Evolutionary conservation across 2,888 invertebrate species (phyloP), one percentile per base, ranked within the genome.

Genomic region (Tiliacea citrago): DNA sequence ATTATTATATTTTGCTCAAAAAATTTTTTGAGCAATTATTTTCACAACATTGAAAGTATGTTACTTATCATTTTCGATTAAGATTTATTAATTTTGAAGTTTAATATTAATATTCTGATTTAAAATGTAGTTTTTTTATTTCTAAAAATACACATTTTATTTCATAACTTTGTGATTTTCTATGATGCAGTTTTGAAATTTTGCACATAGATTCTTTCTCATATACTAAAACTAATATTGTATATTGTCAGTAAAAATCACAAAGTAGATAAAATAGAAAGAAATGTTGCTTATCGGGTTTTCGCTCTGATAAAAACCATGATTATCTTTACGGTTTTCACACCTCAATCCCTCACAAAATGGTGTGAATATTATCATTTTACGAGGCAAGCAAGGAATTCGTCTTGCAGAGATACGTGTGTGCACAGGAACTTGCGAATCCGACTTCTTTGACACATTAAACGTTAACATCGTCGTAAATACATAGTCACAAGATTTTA

Each of bases 281-380:
- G 5, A 51, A 16, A 51, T 21, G 2, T 16, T 16, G 16, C n/a
- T 13, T 18, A 29, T 18, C 16, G 1, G 16, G 42, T 29, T 58
- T 73, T 73, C 39, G 10, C 35, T 29, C 16, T 21, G 13, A 29
- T 29, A 42, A 73, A 57, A 73, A 29, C 49, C n/a, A 16, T 16
- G 5, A 57, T 47, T 24, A 16, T 18, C 39, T 58, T 18, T 42
- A 49, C 18, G 18, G 2, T 58, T 58, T 74, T 74, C 24, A 42
- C 73, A 75, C 49, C 75, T 51, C n/a, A 42, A 29, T 42, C 42
- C 42, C n/a, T 60, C 29, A 16, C 60, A 51, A 73, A 75, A 73
- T 58, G 47, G 49, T 58, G 47, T 49, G 49, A 49, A 75, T 75
- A 51, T 60, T 60, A 51, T 75, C 49, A 49, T 47, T 58, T 49